phyloP scores from a whole-genome alignment of 2,113 vertebrate genomes.

The Alces alces region DNA sequence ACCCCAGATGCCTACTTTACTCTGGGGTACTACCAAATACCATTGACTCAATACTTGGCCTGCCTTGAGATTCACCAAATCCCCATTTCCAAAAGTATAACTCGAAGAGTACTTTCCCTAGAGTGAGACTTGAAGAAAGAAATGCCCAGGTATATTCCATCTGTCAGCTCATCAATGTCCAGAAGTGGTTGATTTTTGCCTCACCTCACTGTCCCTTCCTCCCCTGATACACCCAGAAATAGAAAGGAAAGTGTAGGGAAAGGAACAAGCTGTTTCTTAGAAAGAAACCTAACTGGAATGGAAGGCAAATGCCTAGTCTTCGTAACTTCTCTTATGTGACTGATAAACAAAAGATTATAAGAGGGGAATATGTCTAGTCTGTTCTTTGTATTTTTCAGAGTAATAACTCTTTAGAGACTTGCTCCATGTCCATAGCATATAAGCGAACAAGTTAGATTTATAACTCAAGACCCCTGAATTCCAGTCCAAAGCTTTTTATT shows the following conservation, averaged over 20 bases:
- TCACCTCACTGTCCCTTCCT: not conserved
- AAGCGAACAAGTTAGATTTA: not conserved
- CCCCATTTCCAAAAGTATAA: not conserved
- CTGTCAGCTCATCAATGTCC: not conserved
- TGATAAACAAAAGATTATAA: not conserved
- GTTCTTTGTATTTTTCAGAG: not conserved
- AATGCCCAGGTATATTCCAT: not conserved
- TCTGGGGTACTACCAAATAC: not conserved
- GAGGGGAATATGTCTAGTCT: not conserved
- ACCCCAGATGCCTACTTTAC: not conserved
- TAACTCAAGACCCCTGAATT: not conserved
- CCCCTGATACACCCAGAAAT: not conserved
- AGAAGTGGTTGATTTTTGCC: not conserved
- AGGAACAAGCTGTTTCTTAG: conserved; percentile 2
- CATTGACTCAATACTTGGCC: not conserved
- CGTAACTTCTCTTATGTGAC: not conserved
- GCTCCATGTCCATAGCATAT: not conserved
- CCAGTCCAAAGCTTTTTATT: not conserved
- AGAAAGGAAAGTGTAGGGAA: not conserved
- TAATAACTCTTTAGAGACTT: not conserved
- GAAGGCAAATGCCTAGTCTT: not conserved
- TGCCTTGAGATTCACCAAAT: not conserved
- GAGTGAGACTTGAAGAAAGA: not conserved
- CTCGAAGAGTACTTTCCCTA: not conserved
- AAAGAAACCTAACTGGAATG: not conserved